These are phyloP conservation scores for Priapulus caudatus DNA, from an alignment of 2,888 invertebrate species.

Conservation along the genomic window DNA sequence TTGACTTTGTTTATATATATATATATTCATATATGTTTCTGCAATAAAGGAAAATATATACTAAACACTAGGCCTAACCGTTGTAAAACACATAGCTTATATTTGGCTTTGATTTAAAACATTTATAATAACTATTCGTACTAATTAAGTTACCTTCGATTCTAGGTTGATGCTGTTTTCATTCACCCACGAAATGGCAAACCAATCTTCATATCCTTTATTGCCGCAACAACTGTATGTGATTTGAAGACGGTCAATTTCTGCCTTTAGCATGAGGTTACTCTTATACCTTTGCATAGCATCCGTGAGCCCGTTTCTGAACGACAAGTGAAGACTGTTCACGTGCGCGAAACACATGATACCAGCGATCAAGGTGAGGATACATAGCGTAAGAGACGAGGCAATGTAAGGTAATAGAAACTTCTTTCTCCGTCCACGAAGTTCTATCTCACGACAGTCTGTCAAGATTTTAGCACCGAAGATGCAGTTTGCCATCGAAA, in stretches of 20 bases:
- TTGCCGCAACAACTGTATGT: conserved; percentile 8
- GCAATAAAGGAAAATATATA: too few relatives aligned
- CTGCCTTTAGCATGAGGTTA: conserved; percentile 4
- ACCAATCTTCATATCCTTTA: conserved; percentile 8
- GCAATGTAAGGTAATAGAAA: background rate
- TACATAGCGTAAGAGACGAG: background rate
- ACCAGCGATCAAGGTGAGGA: background rate
- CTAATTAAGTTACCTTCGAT: too few relatives aligned
- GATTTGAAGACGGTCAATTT: conserved; percentile 8
- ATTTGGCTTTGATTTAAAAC: too few relatives aligned
- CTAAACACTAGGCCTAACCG: too few relatives aligned
- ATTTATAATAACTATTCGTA: too few relatives aligned
- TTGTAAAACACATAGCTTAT: too few relatives aligned
- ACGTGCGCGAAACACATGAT: conserved; percentile 8
- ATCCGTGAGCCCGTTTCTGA: background rate
- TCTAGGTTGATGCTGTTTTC: too few relatives aligned
- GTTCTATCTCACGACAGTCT: background rate
- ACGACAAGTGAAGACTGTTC: background rate
- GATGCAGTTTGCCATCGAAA: background rate
- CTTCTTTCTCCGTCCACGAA: background rate
- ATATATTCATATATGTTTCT: too few relatives aligned
- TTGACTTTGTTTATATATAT: too few relatives aligned
- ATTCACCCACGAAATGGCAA: conserved; percentile 6
- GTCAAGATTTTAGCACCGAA: background rate
- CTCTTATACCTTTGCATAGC: conserved; percentile 8